Evolutionary conservation across 1,140 invertebrate species (phyloP), one percentile per base, ranked within the genome.

Genomic region (Hermetia illucens): DNA sequence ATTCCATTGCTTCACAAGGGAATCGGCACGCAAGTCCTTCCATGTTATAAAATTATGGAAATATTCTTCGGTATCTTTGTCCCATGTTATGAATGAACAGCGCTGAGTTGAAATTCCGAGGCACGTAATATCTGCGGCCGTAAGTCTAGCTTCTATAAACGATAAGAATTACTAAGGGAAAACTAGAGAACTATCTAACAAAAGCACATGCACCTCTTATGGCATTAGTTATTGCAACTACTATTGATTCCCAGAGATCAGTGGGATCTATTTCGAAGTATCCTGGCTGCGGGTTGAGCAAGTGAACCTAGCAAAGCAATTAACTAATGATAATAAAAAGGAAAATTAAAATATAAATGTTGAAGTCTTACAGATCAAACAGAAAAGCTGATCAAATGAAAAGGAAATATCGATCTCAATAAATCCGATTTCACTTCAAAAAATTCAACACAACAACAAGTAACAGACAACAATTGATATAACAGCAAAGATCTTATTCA

Each of bases 1-100:
- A 61, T 97, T 96, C 82, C 87, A 91, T 47, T 76, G 58, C 34
- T 81, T 74, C 0, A 94, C 89, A 38, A 89, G 61, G 21, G 70
- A 54, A 49, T 81, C 73, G 19, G 88, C 82, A 39, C 93, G 70
- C 20, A 85, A 50, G 62, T 98, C 93, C 58, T 95, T 95, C 93
- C 94, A 98, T 16, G 87, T 91, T 41, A 97, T 90, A 46, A 98
- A 87, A 51, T 89, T 89, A 59, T 95, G 91, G 61, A 85, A 91
- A 35, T 78, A 71, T 52, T 77, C 70, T 3, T 86, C 81, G 25
- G 79, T 90, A 34, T 73, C 64, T 44, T 74, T 72, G 49, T 89
- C 78, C 91, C 91, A 96, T 12, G 83, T 90, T 1, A 83, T 73
- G 55, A 96, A 93, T 17, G 84, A 88, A 30, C 75, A 73, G 42